These are phyloP conservation scores for Masticophis lateralis DNA, from an alignment of 2,797 vertebrate genomes.

Conservation along the genomic window DNA sequence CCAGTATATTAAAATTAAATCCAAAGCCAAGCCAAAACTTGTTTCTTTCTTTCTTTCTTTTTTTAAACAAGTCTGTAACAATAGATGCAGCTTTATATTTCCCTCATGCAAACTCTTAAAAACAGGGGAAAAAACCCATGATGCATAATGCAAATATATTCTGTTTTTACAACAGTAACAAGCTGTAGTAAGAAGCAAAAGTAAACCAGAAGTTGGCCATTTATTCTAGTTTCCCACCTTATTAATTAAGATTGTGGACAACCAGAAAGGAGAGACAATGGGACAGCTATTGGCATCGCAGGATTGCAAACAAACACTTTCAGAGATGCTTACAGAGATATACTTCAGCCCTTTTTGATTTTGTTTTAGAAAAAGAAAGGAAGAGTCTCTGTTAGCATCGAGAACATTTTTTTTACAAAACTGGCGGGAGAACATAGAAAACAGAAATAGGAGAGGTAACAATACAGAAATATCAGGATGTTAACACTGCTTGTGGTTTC, in stretches of 20 bases:
- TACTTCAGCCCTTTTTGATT: conserved; percentile 72
- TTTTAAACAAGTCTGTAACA: conserved; percentile 67
- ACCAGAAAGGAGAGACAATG: conserved; percentile 69
- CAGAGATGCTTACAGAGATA: conserved; percentile 68
- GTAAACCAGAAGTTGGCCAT: conserved; percentile 35
- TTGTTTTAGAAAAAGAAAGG: conserved; percentile 73
- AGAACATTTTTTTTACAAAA: conserved; percentile 66
- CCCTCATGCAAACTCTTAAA: conserved; percentile 85
- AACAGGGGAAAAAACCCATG: conserved; percentile 73
- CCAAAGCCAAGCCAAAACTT: conserved; percentile 40
- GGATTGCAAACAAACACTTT: conserved; percentile 68
- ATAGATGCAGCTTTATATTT: conserved; percentile 75
- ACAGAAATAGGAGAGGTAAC: conserved; percentile 68
- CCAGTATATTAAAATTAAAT: conserved; percentile 76
- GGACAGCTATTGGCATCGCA: conserved; percentile 73
- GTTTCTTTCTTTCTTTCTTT: conserved; percentile 27
- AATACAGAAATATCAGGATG: conserved; percentile 70
- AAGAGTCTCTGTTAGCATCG: conserved; percentile 70
- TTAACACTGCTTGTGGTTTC: conserved; percentile 73
- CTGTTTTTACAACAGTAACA: conserved; percentile 67
- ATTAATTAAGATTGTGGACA: conserved; percentile 55
- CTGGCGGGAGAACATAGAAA: conserved; percentile 65
- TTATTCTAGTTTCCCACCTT: conserved; percentile 54
- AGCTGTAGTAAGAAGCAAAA: conserved; percentile 2
- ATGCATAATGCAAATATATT: conserved; percentile 70